Conservation (phyloP, 1,140 invertebrate species). For the Pseudomyrmex sp. region DNA sequence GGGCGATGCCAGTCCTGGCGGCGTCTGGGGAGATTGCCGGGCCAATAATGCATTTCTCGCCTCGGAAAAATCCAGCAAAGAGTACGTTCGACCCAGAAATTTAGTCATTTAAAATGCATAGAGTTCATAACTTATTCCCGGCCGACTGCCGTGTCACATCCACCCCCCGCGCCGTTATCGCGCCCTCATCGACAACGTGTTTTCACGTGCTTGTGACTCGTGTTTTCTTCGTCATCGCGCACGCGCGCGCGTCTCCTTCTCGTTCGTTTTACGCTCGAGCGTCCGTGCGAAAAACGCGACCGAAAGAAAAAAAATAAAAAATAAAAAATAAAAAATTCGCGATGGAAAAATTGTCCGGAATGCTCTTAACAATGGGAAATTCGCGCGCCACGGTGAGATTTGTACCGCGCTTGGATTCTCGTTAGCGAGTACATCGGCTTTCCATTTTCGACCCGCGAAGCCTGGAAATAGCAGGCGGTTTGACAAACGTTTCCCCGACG, state of each 20-base stretch:
- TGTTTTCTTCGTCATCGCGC: conserved; percentile 37
- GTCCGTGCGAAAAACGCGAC: conserved; percentile 5
- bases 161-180: background rate
- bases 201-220: conserved; percentile 53
- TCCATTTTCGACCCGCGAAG: conserved; percentile 13
- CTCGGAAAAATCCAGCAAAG: conserved; percentile 73
- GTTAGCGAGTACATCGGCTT: conserved; percentile 45
- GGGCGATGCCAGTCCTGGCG: conserved; percentile 12
- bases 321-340: background rate
- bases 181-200: conserved; percentile 59
- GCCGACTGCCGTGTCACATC: conserved; percentile 60
- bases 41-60: conserved; percentile 79
- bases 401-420: conserved; percentile 21
- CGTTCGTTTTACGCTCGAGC: background rate
- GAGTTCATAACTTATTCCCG: conserved; percentile 82
- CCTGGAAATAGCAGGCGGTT: conserved; percentile 28
- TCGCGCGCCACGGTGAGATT: conserved; percentile 28
- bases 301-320: conserved; percentile 28
- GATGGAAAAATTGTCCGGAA: conserved; percentile 35
- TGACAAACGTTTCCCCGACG: background rate
- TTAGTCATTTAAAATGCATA: conserved; percentile 83
- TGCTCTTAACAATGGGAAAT: conserved; percentile 12
- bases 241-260: background rate
- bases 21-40: conserved; percentile 74
- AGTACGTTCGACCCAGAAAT: conserved; percentile 79